A percentile compares a stretch with the other conserved stretches of the same genome.
These are phyloP conservation scores for Petaurus breviceps DNA, from an alignment of 2,113 vertebrate species.

Conservation along the genomic window DNA sequence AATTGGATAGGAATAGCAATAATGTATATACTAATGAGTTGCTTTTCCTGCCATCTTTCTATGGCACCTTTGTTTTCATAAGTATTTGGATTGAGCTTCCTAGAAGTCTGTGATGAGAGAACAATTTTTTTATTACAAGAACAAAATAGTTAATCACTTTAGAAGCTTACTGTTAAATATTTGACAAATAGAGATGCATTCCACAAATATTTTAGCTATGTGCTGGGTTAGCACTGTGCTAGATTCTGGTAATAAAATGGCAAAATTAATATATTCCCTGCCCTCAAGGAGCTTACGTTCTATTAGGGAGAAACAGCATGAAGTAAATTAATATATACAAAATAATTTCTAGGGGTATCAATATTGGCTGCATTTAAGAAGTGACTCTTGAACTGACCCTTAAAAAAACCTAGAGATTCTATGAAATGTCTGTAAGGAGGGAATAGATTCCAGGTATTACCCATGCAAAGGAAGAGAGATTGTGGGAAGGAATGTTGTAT, in stretches of 20 bases:
- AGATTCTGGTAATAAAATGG: not conserved
- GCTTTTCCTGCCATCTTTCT: not conserved
- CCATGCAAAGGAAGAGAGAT: not conserved
- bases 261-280: no score
- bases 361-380: not conserved
- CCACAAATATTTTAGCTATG: not conserved
- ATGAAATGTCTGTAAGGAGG: not conserved
- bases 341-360: not conserved
- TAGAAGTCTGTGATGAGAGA: not conserved
- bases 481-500: not conserved
- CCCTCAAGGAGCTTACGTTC: not conserved
- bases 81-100: not conserved
- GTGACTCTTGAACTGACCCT: not conserved
- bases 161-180: not conserved
- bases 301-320: not conserved
- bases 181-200: not conserved
- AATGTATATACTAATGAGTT: slow-evolving; percentile 52
- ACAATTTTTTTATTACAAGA: not conserved
- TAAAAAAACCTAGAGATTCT: not conserved
- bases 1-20: slow-evolving; percentile 62
- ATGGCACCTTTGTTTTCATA: not conserved
- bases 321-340: not conserved
- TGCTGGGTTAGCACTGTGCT: not conserved
- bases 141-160: not conserved
- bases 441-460: not conserved